Evolutionary conservation across 2,888 invertebrate genomes (phyloP).

Genomic region (Muschampia plurimacula): DNA sequence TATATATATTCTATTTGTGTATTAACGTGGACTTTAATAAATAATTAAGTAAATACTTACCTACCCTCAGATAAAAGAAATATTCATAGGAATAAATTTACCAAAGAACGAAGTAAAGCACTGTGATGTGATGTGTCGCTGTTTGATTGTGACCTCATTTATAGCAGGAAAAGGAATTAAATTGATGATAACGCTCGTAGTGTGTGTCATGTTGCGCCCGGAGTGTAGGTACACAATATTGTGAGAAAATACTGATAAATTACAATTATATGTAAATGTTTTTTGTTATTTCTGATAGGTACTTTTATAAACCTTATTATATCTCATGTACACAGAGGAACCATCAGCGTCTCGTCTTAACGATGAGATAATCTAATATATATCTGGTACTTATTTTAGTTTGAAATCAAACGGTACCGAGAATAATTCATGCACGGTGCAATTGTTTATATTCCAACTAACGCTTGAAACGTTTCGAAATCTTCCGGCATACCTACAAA

Average conservation of each 20-base stretch:
- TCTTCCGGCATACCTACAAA: constrained; percentile 64
- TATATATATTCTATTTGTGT: background rate
- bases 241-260: background rate
- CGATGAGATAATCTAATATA: background rate
- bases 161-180: constrained; percentile 80
- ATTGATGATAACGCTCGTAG: constrained; percentile 74
- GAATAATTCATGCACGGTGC: constrained; percentile 67
- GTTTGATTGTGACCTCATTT: constrained; percentile 82
- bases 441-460: constrained; percentile 79
- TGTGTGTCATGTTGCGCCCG: constrained; percentile 34
- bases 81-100: background rate
- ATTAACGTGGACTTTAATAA: background rate
- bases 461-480: constrained; percentile 68
- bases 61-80: background rate
- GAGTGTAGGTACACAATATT: constrained; percentile 20
- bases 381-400: constrained; percentile 52
- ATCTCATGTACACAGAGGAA: background rate
- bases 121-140: constrained; percentile 58
- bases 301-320: background rate
- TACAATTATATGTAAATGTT: background rate
- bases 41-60: background rate
- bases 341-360: background rate
- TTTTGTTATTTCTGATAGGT: background rate
- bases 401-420: constrained; percentile 62
- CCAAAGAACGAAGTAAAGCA: constrained; percentile 34